These are phyloP conservation scores for Melanotaenia trifasciata DNA, from an alignment of 2,797 vertebrate species.

Conservation along the genomic window DNA sequence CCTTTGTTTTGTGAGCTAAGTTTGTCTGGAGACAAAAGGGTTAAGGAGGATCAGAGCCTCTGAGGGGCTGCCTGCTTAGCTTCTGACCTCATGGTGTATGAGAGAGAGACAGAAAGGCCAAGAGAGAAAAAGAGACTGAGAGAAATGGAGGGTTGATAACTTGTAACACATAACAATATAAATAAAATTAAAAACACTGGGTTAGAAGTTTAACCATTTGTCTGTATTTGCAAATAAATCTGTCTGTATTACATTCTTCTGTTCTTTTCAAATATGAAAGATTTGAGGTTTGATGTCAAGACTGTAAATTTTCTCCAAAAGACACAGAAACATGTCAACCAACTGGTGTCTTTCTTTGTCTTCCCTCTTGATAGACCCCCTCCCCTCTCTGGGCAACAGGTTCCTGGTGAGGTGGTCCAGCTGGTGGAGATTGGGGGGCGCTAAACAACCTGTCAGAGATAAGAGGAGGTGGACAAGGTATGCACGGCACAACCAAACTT, in stretches of 20 bases:
- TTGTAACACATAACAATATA: conserved; percentile 14
- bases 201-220: conserved; percentile 35
- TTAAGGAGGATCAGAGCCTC: conserved; percentile 80
- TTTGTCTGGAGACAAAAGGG: conserved; percentile 74
- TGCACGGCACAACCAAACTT: conserved; percentile 56
- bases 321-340: conserved; percentile 30
- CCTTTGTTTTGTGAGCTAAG: conserved; percentile 3
- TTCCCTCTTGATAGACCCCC: conserved; percentile 40
- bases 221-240: conserved; percentile 36
- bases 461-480: conserved; percentile 76
- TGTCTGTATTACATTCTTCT: not conserved
- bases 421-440: conserved; percentile 77
- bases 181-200: conserved; percentile 36
- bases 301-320: conserved; percentile 22
- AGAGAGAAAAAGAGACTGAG: conserved; percentile 27
- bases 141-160: conserved; percentile 36
- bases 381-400: conserved; percentile 66
- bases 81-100: conserved; percentile 73
- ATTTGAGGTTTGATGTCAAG: conserved; percentile 36
- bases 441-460: conserved; percentile 85
- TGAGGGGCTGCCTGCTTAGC: conserved; percentile 83
- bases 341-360: conserved; percentile 55
- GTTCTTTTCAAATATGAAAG: conserved; percentile 5
- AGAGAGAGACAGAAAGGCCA: conserved; percentile 53
- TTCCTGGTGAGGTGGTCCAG: conserved; percentile 80